A percentile compares a stretch with the other conserved stretches of the same genome.
Conservation (phyloP, 2,797 vertebrate genomes). For the Catharus ustulatus region DNA sequence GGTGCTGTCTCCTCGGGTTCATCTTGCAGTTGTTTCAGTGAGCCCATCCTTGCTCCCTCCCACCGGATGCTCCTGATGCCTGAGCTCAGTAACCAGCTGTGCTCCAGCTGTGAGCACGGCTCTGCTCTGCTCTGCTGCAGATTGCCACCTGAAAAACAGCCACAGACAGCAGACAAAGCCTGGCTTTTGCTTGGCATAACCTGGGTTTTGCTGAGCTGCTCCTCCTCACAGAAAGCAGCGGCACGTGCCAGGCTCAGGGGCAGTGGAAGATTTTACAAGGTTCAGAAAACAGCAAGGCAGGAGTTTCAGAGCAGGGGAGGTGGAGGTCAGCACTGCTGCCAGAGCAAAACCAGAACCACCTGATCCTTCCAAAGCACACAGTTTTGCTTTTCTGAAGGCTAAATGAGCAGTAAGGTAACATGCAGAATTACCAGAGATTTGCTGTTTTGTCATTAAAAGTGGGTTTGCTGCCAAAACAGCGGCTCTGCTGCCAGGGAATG, state of each 20-base stretch:
- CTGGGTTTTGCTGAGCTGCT: background rate
- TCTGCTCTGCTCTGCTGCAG: background rate
- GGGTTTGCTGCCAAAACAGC: background rate
- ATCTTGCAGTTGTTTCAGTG: background rate
- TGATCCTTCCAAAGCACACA: background rate
- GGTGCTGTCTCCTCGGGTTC: background rate
- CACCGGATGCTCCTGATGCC: background rate
- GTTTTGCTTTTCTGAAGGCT: background rate
- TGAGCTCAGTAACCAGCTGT: background rate
- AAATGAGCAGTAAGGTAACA: background rate
- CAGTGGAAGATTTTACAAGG: background rate
- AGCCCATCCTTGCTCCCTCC: background rate
- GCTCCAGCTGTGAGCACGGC: slow-evolving; percentile 6
- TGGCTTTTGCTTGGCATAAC: background rate
- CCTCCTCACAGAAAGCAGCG: fast-evolving
- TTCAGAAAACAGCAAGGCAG: background rate
- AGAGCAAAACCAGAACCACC: background rate
- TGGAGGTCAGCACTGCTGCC: background rate
- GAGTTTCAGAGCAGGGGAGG: background rate
- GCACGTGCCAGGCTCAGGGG: background rate
- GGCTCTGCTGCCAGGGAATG: background rate
- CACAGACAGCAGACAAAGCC: background rate
- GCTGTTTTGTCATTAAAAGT: background rate
- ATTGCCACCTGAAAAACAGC: background rate
- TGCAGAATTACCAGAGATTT: background rate